Evolutionary conservation across 2,888 invertebrate genomes (phyloP).

Genomic region (Drosophila hamatofila): DNA sequence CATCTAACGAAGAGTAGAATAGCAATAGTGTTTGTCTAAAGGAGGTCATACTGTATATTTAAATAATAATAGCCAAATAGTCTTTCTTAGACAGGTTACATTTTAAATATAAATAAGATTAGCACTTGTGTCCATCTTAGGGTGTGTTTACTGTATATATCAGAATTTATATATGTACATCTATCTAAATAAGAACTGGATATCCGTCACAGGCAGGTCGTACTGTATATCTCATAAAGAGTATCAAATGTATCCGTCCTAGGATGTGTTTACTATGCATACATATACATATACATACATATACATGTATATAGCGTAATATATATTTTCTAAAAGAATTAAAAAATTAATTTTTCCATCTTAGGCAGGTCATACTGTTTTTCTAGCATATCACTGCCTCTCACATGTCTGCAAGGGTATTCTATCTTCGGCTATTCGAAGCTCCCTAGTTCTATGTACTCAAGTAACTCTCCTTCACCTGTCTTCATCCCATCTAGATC

Average conservation of each 20-base stretch:
- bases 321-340: too few species aligned
- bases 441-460: not conserved
- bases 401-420: conserved; percentile 4
- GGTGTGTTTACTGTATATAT: not conserved
- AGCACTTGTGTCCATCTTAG: not conserved
- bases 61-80: too few species aligned
- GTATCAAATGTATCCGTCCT: too few species aligned
- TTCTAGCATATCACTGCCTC: not conserved
- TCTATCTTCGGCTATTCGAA: conserved; percentile 5
- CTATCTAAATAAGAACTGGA: not conserved
- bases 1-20: too few species aligned
- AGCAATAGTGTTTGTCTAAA: not conserved
- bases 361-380: not conserved
- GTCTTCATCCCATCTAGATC: not conserved
- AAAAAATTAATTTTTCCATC: too few species aligned
- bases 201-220: not conserved
- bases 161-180: not conserved
- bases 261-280: too few species aligned
- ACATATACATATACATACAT: too few species aligned
- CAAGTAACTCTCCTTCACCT: not conserved
- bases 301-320: too few species aligned
- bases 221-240: not conserved
- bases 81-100: not conserved
- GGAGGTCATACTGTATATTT: not conserved
- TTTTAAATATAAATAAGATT: not conserved